Evolutionary conservation across 2,113 vertebrate species (phyloP).

Genomic region (Cichladusa arquata): DNA sequence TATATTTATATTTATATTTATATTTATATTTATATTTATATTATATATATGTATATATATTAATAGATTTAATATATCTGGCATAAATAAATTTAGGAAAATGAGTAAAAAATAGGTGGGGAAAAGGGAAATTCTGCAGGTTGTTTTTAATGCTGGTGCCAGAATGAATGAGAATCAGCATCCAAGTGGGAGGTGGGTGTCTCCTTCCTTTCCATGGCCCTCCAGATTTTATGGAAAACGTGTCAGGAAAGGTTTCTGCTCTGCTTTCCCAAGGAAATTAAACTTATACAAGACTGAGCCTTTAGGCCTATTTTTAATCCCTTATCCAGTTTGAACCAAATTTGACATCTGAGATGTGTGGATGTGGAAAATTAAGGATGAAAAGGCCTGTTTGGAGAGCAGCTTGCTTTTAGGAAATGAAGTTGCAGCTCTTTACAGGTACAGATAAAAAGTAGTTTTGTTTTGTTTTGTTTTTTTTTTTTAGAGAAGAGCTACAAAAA

Average conservation of each 20-base stretch:
- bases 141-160: background rate
- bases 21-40: too few relatives aligned
- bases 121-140: background rate
- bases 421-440: background rate
- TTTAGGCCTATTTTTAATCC: background rate
- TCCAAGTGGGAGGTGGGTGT: background rate
- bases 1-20: too few relatives aligned
- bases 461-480: background rate
- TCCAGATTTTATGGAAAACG: background rate
- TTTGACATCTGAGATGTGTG: background rate
- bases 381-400: background rate
- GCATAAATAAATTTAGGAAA: background rate
- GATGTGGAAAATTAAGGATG: background rate
- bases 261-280: background rate
- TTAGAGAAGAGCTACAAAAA: background rate
- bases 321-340: background rate
- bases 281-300: background rate
- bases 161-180: fast-evolving
- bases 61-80: background rate
- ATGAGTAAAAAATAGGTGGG: background rate
- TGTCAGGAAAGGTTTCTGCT: background rate
- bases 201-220: background rate
- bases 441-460: fast-evolving
- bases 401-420: background rate
- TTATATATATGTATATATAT: too few relatives aligned